A percentile compares a stretch with the other conserved stretches of the same genome.
Conservation (phyloP, 1,140 invertebrate species). For the Bradysia coprophila region DNA sequence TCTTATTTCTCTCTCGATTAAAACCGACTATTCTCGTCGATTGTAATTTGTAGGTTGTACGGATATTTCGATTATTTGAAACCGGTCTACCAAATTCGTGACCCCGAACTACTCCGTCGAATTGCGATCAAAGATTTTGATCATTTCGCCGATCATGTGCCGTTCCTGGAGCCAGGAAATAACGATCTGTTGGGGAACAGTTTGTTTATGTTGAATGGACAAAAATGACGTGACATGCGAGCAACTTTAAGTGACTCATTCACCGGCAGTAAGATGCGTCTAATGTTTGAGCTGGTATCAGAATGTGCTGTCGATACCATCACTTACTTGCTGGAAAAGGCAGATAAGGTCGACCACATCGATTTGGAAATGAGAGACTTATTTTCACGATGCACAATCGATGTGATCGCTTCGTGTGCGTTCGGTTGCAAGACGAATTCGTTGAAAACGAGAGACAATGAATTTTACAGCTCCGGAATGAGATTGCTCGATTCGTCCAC, state of each 20-base stretch:
- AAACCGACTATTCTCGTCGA: too few relatives aligned
- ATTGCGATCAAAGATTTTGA: conserved; percentile 31
- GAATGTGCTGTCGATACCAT: conserved; percentile 7
- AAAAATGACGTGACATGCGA: conserved; percentile 15
- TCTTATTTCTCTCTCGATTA: too few relatives aligned
- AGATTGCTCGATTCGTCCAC: too few relatives aligned
- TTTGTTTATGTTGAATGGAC: conserved; percentile 6
- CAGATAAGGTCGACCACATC: too few relatives aligned
- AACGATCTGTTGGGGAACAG: conserved; percentile 3
- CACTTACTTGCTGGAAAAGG: conserved; percentile 2
- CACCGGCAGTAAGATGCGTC: conserved; percentile 18
- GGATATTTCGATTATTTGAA: conserved; percentile 4
- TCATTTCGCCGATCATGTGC: conserved; percentile 25
- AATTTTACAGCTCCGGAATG: too few relatives aligned
- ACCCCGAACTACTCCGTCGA: conserved; percentile 26
- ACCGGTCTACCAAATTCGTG: conserved; percentile 4
- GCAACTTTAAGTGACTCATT: too few relatives aligned
- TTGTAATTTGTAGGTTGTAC: conserved; percentile 2
- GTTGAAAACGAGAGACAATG: too few relatives aligned
- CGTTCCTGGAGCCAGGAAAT: neutral
- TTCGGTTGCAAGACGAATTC: too few relatives aligned
- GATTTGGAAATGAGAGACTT: conserved; percentile 12
- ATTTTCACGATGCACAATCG: too few relatives aligned
- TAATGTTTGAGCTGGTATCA: conserved; percentile 14
- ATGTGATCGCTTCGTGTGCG: too few relatives aligned